phyloP scores from a whole-genome alignment of 1,140 invertebrate species.

The Eriocheir sinensis region DNA sequence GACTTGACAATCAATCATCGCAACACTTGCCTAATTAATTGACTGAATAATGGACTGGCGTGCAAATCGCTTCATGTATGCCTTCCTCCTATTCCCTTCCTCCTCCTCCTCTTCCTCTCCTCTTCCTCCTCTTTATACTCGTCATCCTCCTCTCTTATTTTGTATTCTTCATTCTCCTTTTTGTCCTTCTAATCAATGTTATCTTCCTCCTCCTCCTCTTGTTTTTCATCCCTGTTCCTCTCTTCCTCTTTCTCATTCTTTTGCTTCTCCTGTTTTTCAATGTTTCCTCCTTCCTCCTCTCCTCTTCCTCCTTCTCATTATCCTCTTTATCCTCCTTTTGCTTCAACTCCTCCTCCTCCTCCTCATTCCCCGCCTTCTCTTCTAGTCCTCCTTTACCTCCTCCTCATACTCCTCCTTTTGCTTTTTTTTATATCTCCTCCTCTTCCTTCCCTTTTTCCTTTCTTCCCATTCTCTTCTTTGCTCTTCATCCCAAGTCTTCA shows the following conservation, averaged over 20 bases:
- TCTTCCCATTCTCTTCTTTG: not conserved
- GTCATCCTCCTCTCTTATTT: too few species aligned
- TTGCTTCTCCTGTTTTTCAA: too few species aligned
- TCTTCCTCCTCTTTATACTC: not conserved
- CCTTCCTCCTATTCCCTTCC: not conserved
- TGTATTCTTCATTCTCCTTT: too few species aligned
- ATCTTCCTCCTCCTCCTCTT: not conserved
- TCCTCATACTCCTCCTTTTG: not conserved
- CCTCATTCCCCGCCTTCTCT: not conserved
- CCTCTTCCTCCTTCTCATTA: too few species aligned
- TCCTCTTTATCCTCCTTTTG: too few species aligned
- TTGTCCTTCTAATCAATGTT: too few species aligned
- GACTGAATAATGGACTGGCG: not conserved
- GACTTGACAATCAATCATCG: not conserved
- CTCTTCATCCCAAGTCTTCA: not conserved
- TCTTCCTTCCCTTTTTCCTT: not conserved
- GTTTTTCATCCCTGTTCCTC: too few species aligned
- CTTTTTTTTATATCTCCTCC: not conserved
- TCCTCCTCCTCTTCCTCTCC: conserved; percentile 16
- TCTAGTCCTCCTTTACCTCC: not conserved
- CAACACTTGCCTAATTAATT: not conserved
- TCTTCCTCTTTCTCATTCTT: too few species aligned
- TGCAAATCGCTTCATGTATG: not conserved
- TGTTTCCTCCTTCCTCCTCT: too few species aligned
- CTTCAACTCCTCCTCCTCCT: too few species aligned